Base-by-base conservation (phyloP, 2,113 vertebrate genomes). In the Gasterosteus aculeatus region DNA sequence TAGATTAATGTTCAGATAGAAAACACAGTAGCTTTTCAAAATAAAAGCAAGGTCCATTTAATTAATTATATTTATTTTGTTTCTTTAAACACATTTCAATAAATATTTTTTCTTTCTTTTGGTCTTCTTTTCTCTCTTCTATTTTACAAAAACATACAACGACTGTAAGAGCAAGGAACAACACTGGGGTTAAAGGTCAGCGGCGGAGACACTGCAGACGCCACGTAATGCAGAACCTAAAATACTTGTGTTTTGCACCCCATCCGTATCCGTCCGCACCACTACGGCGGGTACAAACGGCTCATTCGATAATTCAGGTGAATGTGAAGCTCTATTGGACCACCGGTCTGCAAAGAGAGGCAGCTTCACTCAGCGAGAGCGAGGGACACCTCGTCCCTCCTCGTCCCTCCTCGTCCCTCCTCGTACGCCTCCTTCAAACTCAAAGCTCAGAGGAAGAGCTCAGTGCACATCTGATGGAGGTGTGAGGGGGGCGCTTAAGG, bases 1-100 rank as follows among this genome's bases (percentile, higher is more conserved):
- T 75, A 69, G 81, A 83, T 87, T 90, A 89, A 84, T 88, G 88
- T 88, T 90, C 81, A 91, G 89, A 90, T 91, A 92, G 87, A 92
- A 94, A 94, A 94, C 87, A 93, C 91, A 88, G 74, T 84, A 91
- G 89, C 89, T 92, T 93, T 93, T 94, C 77, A 92, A 94, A 94
- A 94, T 93, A 92, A 94, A 95, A 94, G 91, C 91, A 89, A 91
- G 73, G 77, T 91, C 68, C 77, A 84, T 91, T 91, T 87, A 89
- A 91, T 90, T 85, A 65, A 87, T 90, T 65, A 78, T 84, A 80
- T 87, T 79, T 80, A 86, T 89, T 80, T 83, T 85, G 66, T 56
- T 80, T 88, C 84, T 93, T 88, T 82, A 91, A 91, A 91, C 92
- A 93, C 92, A 85, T 86, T 91, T 93, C 85, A 94, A 94, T 95